These are phyloP conservation scores for Limanda limanda DNA, from an alignment of 2,113 vertebrate genomes.

Conservation along the genomic window DNA sequence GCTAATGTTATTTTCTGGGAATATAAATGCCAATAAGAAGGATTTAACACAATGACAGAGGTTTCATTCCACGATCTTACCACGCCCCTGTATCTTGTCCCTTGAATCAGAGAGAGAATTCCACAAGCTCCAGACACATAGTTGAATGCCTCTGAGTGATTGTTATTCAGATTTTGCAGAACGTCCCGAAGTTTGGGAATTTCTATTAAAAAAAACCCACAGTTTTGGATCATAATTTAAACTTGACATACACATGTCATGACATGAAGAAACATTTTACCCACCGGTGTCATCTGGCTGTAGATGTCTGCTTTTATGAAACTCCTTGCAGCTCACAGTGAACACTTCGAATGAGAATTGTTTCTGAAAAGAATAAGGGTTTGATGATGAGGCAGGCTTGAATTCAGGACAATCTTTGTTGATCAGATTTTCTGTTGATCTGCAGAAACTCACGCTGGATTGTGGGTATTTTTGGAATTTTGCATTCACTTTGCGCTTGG, in stretches of 20 bases:
- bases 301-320: background rate
- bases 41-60: background rate
- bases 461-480: conserved; percentile 1
- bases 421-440: background rate
- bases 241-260: background rate
- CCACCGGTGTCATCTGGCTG: conserved; percentile 33
- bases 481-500: conserved; percentile 10
- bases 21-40: background rate
- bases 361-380: conserved; percentile 29
- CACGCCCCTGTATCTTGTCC: background rate
- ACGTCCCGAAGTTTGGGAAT: conserved; percentile 27
- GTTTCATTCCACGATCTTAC: conserved; percentile 6
- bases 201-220: conserved; percentile 35
- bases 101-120: conserved; percentile 62
- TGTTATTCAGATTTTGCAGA: conserved; percentile 38
- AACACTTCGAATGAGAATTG: conserved; percentile 56
- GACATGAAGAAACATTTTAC: background rate
- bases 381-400: background rate
- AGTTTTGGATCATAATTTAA: background rate
- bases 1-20: background rate
- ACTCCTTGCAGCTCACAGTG: conserved; percentile 60
- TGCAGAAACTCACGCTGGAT: conserved; percentile 16
- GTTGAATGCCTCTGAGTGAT: conserved; percentile 36
- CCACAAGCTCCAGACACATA: conserved; percentile 49
- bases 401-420: background rate